Base-by-base conservation (phyloP, 2,797 vertebrate species). In the Dendrocincla tyrannina region DNA sequence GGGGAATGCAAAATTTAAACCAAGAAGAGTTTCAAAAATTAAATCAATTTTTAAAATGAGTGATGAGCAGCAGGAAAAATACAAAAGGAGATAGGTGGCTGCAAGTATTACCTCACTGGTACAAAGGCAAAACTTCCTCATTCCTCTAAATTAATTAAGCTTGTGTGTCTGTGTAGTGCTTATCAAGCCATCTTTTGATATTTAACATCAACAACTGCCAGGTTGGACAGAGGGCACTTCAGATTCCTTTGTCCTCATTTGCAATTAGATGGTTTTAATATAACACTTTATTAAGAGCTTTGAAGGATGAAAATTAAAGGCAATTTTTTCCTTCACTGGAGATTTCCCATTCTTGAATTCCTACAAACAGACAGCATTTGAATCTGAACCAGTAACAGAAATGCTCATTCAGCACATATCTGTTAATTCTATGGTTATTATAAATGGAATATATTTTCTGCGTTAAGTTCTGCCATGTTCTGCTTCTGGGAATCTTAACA, bases 401-500 rank as follows among this genome's bases (percentile, higher is more conserved):
- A 62, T 0, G 1, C 6, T 81, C 47, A 20, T 55, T 76, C 39
- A 24, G 23, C 1, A 0, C 1, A 1, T 35, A 35, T 30, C 67
- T 41, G 9, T 55, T 72, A 70, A 66, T 80, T 55, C 47, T 62
- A 47, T 37, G 17, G n/a, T 52, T 76, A 50, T 28, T 80, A 83
- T 17, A 44, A 69, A 53, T 5, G 8, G 39, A 63, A 75, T 28
- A 8, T 25, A 72, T 56, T 81, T 55, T 70, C 37, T 52, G 33
- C 7, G 2, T n/a, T n/a, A 80, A 50, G 2, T 27, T 76, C 53
- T 70, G 30, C 27, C 52, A 52, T 13, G 22, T 60, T 70, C 47
- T 60, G 30, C n/a, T 60, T 76, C 35, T 35, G 32, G 58, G 27
- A 91, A 60, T 56, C 42, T 59, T 62, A 72, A 35, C 28, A 80